These are phyloP conservation scores for Erebia aethiops DNA, from an alignment of 2,888 invertebrate species.

Conservation along the genomic window DNA sequence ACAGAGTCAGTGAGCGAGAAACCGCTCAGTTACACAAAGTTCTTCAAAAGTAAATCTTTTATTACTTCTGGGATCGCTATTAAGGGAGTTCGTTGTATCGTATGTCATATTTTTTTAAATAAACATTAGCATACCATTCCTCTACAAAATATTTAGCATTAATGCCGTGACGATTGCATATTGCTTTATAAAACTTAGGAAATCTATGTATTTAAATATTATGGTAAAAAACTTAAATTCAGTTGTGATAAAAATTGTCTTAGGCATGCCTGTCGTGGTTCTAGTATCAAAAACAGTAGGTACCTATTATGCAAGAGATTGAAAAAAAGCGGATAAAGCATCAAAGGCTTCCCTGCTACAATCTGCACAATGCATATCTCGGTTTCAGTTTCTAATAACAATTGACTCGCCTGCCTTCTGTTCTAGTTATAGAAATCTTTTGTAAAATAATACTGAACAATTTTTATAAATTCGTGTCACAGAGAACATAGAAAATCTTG, in stretches of 20 bases:
- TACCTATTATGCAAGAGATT: conserved; percentile 1
- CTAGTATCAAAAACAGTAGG: conserved; percentile 6
- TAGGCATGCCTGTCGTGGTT: neutral
- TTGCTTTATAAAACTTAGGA: too few relatives aligned
- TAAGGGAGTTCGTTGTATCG: neutral
- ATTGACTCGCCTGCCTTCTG: conserved; percentile 13
- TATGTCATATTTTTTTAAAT: neutral
- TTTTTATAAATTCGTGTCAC: neutral
- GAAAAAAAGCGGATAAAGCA: conserved; percentile 6
- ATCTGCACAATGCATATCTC: conserved; percentile 5
- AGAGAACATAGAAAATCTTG: neutral
- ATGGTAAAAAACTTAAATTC: too few relatives aligned
- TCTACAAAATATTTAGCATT: too few relatives aligned
- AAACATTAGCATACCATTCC: too few relatives aligned
- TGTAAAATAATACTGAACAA: neutral
- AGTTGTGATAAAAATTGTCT: too few relatives aligned
- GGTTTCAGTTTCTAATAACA: conserved; percentile 18
- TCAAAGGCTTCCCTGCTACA: neutral
- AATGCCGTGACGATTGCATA: too few relatives aligned
- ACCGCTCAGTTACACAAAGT: conserved; percentile 30
- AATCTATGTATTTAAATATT: too few relatives aligned
- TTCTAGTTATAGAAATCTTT: neutral
- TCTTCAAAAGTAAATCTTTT: conserved; percentile 42
- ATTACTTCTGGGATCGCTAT: conserved; percentile 33
- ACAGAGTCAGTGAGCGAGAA: too few relatives aligned